phyloP scores from a whole-genome alignment of 2,797 vertebrate genomes.

The Kryptolebias ocellatus region DNA sequence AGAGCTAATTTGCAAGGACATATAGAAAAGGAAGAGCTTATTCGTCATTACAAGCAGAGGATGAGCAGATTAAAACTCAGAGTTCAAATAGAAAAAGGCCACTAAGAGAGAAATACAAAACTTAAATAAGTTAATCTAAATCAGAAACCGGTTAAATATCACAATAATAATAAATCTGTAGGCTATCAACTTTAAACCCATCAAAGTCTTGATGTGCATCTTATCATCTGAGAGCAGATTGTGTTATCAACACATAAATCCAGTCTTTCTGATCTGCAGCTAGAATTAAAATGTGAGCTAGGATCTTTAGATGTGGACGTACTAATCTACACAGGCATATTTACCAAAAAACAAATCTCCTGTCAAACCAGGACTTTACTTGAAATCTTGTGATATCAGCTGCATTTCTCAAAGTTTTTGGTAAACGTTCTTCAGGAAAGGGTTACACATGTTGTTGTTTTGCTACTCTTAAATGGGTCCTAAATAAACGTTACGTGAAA shows the following conservation, averaged over 20 bases:
- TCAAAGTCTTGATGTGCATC: not conserved
- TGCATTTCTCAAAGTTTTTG: not conserved
- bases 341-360: not conserved
- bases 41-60: slow-evolving; percentile 44
- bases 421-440: not conserved
- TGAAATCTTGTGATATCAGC: not conserved
- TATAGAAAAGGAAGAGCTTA: slow-evolving; percentile 29
- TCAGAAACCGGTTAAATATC: not conserved
- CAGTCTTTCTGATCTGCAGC: not conserved
- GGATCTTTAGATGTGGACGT: not conserved
- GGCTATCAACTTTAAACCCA: too few species aligned
- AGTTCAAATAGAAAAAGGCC: slow-evolving; percentile 6
- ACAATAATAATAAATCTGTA: not conserved
- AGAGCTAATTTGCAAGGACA: slow-evolving; percentile 42
- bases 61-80: slow-evolving; percentile 26
- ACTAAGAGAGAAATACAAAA: not conserved
- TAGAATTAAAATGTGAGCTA: not conserved
- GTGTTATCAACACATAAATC: not conserved
- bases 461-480: not conserved
- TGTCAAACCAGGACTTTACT: not conserved
- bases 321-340: not conserved
- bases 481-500: not conserved
- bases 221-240: slow-evolving; percentile 13
- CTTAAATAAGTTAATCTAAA: not conserved
- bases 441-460: not conserved